phyloP scores from a whole-genome alignment of 2,113 vertebrate species.

The Caloenas nicobarica region DNA sequence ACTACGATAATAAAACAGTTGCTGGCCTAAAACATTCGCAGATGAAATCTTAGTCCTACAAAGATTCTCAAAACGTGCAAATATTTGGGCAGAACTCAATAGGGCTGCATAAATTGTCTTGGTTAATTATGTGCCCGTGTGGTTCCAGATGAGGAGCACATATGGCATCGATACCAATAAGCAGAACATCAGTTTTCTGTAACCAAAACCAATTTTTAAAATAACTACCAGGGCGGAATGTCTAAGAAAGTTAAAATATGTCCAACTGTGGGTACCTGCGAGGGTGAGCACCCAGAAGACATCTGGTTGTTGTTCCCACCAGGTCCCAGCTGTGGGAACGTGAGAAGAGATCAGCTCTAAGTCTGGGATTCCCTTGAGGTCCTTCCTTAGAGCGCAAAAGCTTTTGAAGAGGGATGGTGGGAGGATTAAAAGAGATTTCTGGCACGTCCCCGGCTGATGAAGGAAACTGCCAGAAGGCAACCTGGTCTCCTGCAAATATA shows the following conservation, averaged over 20 bases:
- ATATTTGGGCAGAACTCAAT: not conserved
- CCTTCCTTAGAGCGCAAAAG: not conserved
- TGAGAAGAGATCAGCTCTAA: not conserved
- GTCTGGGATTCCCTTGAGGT: not conserved
- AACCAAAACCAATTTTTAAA: not conserved
- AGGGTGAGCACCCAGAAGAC: not conserved
- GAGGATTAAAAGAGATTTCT: not conserved
- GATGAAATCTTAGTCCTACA: not conserved
- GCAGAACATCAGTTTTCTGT: not conserved
- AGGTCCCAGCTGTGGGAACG: not conserved
- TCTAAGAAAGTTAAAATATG: not conserved
- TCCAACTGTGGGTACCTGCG: fast-evolving
- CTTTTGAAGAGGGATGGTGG: not conserved
- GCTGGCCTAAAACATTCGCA: not conserved
- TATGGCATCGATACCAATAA: fast-evolving
- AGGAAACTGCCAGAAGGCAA: not conserved
- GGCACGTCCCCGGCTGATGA: not conserved
- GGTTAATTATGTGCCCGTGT: not conserved
- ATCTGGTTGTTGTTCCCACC: not conserved
- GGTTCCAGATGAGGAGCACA: not conserved
- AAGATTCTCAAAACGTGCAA: not conserved
- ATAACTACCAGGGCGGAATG: not conserved
- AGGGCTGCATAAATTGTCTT: not conserved
- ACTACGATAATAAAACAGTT: not conserved
- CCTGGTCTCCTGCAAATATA: fast-evolving